phyloP scores from a whole-genome alignment of 2,888 invertebrate genomes.

The Dusona sp. region DNA sequence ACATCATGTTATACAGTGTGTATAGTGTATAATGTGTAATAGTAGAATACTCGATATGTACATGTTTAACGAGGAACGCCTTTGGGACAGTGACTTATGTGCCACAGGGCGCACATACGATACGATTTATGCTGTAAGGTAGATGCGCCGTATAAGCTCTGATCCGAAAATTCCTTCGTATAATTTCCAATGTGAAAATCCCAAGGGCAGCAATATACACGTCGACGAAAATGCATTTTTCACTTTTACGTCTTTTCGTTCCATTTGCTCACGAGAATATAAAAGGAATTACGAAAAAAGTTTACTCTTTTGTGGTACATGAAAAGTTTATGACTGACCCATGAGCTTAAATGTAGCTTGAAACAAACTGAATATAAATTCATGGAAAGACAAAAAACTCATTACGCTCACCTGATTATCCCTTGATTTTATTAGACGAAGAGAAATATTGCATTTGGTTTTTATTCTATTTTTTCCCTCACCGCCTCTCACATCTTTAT shows the following conservation, averaged over 20 bases:
- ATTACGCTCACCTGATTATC: not conserved
- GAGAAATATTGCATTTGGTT: not conserved
- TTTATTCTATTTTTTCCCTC: not conserved
- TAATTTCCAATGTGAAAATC: conserved; percentile 32
- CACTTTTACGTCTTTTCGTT: not conserved
- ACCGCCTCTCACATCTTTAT: not conserved
- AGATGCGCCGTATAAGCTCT: conserved; percentile 1
- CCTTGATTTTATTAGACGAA: not conserved
- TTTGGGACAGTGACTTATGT: conserved; percentile 43
- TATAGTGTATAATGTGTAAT: not conserved
- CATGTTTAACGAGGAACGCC: conserved; percentile 6
- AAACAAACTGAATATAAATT: too few relatives aligned
- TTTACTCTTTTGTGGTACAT: not conserved
- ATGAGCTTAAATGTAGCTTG: not conserved
- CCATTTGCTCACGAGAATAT: conserved; percentile 1
- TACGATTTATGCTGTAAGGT: conserved; percentile 42
- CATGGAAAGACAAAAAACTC: not conserved
- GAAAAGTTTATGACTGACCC: not conserved
- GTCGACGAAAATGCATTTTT: conserved; percentile 11
- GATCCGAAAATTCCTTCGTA: conserved; percentile 34
- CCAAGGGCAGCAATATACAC: not conserved
- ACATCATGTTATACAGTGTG: not conserved
- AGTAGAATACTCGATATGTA: conserved; percentile 4
- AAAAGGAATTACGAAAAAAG: not conserved
- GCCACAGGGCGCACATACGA: conserved; percentile 24